Evolutionary conservation across 2,113 vertebrate species (phyloP), one percentile per base, ranked within the genome.

Genomic region (Pipra filicauda): DNA sequence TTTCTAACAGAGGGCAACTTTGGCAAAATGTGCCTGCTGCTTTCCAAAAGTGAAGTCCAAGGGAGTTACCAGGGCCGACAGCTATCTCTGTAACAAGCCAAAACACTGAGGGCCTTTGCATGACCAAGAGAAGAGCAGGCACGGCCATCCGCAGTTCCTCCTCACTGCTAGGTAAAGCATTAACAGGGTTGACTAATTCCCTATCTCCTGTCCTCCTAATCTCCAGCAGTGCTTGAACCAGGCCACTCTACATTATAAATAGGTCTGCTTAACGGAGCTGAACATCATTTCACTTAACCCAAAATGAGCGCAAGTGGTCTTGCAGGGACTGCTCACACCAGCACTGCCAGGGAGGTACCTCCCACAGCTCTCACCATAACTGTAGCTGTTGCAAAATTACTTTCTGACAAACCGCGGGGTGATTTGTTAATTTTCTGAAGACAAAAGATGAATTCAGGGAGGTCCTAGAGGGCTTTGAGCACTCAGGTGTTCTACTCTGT

Each of bases 331-430:
- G 37, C 81, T 84, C 54, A 51, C 64, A 55, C 30, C 72, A 69
- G 39, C 35, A 7, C 64, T 77, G 62, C 51, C 51, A 58, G 28
- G n/a, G 35, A 12, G 24, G 23, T 33, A 35, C 28, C 41, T 73
- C 46, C 71, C 81, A 69, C 17, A 88, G 75, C 8, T 33, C 23
- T 35, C 54, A 55, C 8, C 12, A 4, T 5, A 51, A 3, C 2
- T 7, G 5, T 0, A 48, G 35, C 35, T 31, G 18, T 30, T 54
- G 24, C 54, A 70, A 57, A 83, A 64, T 28, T 3, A 51, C 62
- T 83, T 62, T 24, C 46, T 0, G 1, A 15, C 30, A 51, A 90
- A 46, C 7, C 1, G 0, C 2, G 11, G 16, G 19, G n/a, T 19
- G 48, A 67, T 35, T 46, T 31, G 16, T 39, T 28, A 16, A 23